Evolutionary conservation across 1,140 invertebrate genomes (phyloP).

Genomic region (Pogonognathellus flavescens): DNA sequence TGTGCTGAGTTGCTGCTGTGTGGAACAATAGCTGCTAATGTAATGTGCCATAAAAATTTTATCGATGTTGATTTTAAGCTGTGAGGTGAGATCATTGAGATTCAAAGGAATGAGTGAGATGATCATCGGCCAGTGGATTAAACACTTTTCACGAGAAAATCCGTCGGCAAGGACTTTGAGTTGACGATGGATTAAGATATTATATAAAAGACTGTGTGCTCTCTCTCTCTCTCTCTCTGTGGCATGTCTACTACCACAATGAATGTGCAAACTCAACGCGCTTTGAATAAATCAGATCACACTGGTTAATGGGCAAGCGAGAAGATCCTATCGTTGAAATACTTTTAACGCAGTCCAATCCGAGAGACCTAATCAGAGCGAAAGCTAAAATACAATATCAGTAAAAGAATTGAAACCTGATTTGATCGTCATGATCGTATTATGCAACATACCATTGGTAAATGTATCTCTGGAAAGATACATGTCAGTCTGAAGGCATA

Average conservation of each 20-base stretch:
- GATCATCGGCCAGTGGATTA: neutral
- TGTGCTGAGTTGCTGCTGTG: neutral
- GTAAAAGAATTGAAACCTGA: conserved; percentile 35
- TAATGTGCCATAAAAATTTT: conserved; percentile 37
- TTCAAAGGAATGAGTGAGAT: neutral
- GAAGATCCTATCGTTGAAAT: conserved; percentile 9
- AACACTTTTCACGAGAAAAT: conserved; percentile 28
- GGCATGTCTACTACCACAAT: neutral
- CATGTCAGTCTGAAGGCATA: too few species aligned
- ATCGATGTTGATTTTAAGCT: conserved; percentile 5
- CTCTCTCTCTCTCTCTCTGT: too few species aligned
- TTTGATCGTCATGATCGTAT: neutral
- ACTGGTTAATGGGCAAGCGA: neutral
- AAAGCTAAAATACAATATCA: conserved; percentile 7
- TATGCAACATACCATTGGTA: neutral
- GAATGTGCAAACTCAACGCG: conserved; percentile 23
- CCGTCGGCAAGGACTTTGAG: conserved; percentile 23
- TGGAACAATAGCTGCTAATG: conserved; percentile 19
- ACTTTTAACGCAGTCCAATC: neutral
- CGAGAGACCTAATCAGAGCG: neutral
- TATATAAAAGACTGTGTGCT: too few species aligned
- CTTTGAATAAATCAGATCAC: conserved; percentile 45
- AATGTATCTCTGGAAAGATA: too few species aligned
- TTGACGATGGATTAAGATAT: neutral
- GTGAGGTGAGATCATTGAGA: neutral